Evolutionary conservation across 2,888 invertebrate species (phyloP).

Genomic region (Drosophila infuscata): DNA sequence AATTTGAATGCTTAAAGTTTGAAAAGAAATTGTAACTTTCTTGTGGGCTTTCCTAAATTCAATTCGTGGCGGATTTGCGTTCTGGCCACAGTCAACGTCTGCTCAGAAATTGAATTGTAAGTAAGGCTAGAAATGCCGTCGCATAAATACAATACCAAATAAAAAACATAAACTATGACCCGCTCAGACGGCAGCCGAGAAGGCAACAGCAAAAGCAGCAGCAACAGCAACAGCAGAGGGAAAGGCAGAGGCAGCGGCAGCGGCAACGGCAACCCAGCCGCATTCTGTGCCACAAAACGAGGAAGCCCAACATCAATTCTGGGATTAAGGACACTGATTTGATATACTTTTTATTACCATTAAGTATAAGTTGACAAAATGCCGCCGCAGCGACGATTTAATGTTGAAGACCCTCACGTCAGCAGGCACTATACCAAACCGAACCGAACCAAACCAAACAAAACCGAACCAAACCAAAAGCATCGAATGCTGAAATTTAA

Average conservation of each 20-base stretch:
- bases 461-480: slow-evolving; percentile 12
- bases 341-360: slow-evolving; percentile 83
- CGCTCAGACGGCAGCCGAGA: slow-evolving; percentile 22
- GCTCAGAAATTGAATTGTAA: slow-evolving; percentile 77
- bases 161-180: slow-evolving; percentile 56
- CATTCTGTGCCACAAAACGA: slow-evolving; percentile 46
- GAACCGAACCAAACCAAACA: slow-evolving; percentile 3
- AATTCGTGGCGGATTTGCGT: slow-evolving; percentile 33
- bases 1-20: slow-evolving; percentile 40
- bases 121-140: slow-evolving; percentile 73
- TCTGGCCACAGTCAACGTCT: slow-evolving; percentile 56
- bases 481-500: slow-evolving; percentile 69
- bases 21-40: slow-evolving; percentile 18
- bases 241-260: not conserved
- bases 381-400: slow-evolving; percentile 61
- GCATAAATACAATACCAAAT: slow-evolving; percentile 71
- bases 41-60: slow-evolving; percentile 29
- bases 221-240: slow-evolving; percentile 4
- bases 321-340: slow-evolving; percentile 83
- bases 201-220: slow-evolving; percentile 2
- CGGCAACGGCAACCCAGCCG: not conserved
- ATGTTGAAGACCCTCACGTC: slow-evolving; percentile 29
- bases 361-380: slow-evolving; percentile 74
- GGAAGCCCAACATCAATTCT: slow-evolving; percentile 80
- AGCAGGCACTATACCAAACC: slow-evolving; percentile 2